These are phyloP conservation scores for Prosopocoilus inquinatus DNA, from an alignment of 2,888 invertebrate genomes.

Conservation along the genomic window DNA sequence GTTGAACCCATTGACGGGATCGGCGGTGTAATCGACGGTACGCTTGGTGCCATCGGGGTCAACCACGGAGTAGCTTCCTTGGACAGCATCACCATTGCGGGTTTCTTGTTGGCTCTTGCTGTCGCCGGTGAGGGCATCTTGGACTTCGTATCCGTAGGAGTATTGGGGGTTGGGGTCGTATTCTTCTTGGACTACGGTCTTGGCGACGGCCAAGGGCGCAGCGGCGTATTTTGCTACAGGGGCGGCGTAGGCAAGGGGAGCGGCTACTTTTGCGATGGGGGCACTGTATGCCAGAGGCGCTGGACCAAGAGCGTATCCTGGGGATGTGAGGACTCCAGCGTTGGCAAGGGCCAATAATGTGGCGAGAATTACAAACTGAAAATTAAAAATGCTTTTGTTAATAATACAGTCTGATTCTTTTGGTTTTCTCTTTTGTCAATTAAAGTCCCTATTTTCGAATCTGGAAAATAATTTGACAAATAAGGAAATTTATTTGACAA, in stretches of 20 bases:
- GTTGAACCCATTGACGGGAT: conserved; percentile 61
- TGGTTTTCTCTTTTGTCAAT: too few species aligned
- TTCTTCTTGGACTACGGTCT: conserved; percentile 30
- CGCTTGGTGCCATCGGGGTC: conserved; percentile 55
- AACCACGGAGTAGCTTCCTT: conserved; percentile 53
- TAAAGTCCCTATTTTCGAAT: too few species aligned
- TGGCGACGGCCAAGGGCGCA: not conserved
- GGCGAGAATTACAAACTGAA: conserved; percentile 34
- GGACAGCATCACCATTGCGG: conserved; percentile 54
- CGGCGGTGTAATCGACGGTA: conserved; percentile 56
- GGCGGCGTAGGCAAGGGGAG: conserved; percentile 31
- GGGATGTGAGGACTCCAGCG: conserved; percentile 26
- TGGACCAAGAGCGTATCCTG: conserved; percentile 3
- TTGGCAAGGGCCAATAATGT: conserved; percentile 35
- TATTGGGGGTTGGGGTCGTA: conserved; percentile 54
- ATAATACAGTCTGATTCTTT: too few species aligned
- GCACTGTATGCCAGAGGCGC: conserved; percentile 9
- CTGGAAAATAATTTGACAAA: too few species aligned
- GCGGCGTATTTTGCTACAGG: conserved; percentile 11
- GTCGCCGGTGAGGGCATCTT: conserved; percentile 54
- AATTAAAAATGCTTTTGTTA: conserved; percentile 8
- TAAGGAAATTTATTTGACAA: too few species aligned
- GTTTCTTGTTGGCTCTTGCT: conserved; percentile 54
- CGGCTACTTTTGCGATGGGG: conserved; percentile 40
- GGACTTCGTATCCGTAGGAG: conserved; percentile 55